Percentiles rank a stretch among this genome's conserved stretches.
Evolutionary conservation across 2,888 invertebrate species (phyloP).

Genomic region (Cephus rjabovi): DNA sequence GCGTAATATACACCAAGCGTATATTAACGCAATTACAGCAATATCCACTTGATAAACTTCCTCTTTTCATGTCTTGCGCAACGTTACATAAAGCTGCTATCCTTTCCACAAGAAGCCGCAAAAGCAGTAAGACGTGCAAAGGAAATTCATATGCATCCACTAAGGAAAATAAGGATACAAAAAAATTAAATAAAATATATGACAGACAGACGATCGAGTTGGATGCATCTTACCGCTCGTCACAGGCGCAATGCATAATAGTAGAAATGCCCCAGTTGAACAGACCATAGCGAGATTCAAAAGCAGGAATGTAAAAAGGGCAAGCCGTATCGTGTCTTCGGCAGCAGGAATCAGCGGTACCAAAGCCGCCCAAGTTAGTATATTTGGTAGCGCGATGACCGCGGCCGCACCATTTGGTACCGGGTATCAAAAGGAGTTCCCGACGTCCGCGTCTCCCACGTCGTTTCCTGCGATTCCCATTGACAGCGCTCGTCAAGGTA

Average conservation of each 20-base stretch:
- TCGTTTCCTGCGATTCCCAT: conserved; percentile 52
- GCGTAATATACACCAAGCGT: neutral
- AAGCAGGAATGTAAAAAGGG: conserved; percentile 84
- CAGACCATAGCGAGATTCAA: conserved; percentile 85
- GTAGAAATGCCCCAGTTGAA: conserved; percentile 93
- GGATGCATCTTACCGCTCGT: conserved; percentile 78
- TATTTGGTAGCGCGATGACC: conserved; percentile 85
- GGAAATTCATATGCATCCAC: neutral
- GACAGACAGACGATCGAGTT: neutral
- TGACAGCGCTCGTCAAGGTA: conserved; percentile 14
- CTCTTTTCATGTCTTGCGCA: neutral
- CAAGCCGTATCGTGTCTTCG: conserved; percentile 88
- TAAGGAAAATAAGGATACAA: neutral
- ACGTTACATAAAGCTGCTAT: neutral
- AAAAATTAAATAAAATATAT: neutral
- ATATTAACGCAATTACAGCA: neutral
- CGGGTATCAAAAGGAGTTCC: conserved; percentile 85
- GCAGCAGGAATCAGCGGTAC: conserved; percentile 85
- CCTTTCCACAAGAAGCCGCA: neutral
- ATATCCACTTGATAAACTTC: neutral
- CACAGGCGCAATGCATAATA: conserved; percentile 92
- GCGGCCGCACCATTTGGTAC: conserved; percentile 95
- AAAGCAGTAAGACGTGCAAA: neutral
- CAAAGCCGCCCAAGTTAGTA: conserved; percentile 86
- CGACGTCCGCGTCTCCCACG: conserved; percentile 66